Percentiles rank a stretch among this genome's conserved stretches.
phyloP scores from a whole-genome alignment of 1,140 invertebrate genomes.

The Trichonephila clavipes region DNA sequence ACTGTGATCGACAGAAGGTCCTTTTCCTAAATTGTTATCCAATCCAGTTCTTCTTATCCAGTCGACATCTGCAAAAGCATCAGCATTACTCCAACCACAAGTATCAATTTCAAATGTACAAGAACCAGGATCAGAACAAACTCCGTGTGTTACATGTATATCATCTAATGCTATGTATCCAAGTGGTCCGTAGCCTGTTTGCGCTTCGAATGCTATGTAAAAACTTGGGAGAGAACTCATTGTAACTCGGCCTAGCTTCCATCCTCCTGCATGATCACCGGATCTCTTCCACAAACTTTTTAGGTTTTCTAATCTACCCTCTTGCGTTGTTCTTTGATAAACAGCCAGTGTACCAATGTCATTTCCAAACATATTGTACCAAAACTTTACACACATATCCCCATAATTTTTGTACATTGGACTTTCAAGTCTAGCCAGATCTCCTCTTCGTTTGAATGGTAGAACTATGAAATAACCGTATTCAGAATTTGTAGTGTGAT shows the following conservation, averaged over 20 bases:
- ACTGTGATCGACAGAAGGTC: slow-evolving; percentile 75
- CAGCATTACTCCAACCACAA: slow-evolving; percentile 76
- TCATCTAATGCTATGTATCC: slow-evolving; percentile 78
- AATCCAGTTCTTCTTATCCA: slow-evolving; percentile 64
- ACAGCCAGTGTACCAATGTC: slow-evolving; percentile 76
- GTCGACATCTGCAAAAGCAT: slow-evolving; percentile 58
- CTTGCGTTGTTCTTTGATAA: slow-evolving; percentile 74
- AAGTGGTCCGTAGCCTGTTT: slow-evolving; percentile 58
- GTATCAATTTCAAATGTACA: slow-evolving; percentile 77
- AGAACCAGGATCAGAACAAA: slow-evolving; percentile 70
- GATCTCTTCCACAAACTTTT: slow-evolving; percentile 70
- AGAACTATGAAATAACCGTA: slow-evolving; percentile 76
- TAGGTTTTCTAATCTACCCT: slow-evolving; percentile 64
- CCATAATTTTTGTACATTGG: slow-evolving; percentile 74
- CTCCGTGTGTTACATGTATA: slow-evolving; percentile 72
- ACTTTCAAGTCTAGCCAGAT: slow-evolving; percentile 69
- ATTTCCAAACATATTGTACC: slow-evolving; percentile 81
- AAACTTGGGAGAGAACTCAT: slow-evolving; percentile 69
- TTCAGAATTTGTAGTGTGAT: slow-evolving; percentile 75
- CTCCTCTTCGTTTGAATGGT: slow-evolving; percentile 44
- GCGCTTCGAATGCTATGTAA: slow-evolving; percentile 72
- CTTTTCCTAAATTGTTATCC: slow-evolving; percentile 64
- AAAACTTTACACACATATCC: slow-evolving; percentile 79
- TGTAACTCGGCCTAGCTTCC: slow-evolving; percentile 71
- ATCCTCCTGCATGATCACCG: slow-evolving; percentile 62